Evolutionary conservation across 2,888 invertebrate species (phyloP), one percentile per base, ranked within the genome.

Genomic region (Globia sparganii): DNA sequence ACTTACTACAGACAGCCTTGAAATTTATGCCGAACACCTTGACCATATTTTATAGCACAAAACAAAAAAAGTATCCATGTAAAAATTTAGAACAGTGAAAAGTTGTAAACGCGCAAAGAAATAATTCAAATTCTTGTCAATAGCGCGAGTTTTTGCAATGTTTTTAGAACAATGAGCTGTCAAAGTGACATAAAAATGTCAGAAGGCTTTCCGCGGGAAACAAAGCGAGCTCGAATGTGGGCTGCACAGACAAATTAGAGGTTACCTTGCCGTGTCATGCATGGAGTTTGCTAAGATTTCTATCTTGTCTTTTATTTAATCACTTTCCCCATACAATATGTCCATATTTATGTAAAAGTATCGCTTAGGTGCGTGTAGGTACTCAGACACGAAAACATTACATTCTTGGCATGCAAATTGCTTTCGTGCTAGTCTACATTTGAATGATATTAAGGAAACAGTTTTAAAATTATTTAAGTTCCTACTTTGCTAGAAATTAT

Each of bases 161-260:
- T 46, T 83, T 88, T 83, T 75, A 83, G 90, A 91, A 91, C 88
- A 91, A 91, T 89, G 84, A 87, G 83, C 87, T 91, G 91, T 91
- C 92, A 92, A 87, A 88, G 79, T 93, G 92, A 92, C 92, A 91
- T 88, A 83, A n/a, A n/a, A n/a, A n/a, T 86, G 91, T 89, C 90
- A 91, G 88, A 91, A 91, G 91, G 84, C 89, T 90, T 85, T 76
- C 82, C 84, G 91, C 91, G 92, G 93, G 91, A 93, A 93, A 95
- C 93, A 93, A 93, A 92, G 91, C 80, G 84, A 81, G 62, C 74
- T 86, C 70, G 93, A 93, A 94, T 94, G 95, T 95, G 86, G 94
- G 94, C 92, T 91, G 88, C 89, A 86, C 80, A 81, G 84, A 87
- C 90, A 90, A 92, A 92, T 91, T 91, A 88, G 89, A 91, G 91